Percentiles rank a stretch among this genome's conserved stretches.
These are phyloP conservation scores for Drosophila limbata DNA, from an alignment of 2,888 invertebrate species.

Conservation along the genomic window DNA sequence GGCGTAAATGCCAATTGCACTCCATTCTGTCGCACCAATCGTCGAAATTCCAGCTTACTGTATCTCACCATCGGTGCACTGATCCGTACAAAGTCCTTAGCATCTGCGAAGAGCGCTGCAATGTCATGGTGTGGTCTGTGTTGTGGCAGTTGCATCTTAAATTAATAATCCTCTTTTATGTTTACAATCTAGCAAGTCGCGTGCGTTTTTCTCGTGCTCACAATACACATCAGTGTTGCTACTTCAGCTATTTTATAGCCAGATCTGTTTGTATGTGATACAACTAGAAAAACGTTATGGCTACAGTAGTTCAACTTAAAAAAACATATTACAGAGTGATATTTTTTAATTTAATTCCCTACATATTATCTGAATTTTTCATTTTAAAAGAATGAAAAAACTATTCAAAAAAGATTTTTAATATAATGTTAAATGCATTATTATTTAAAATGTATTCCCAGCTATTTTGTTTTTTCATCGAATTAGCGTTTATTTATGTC, in stretches of 20 bases:
- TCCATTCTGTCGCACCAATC: conserved; percentile 91
- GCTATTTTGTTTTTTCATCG: too few species aligned
- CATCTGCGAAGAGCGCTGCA: conserved; percentile 88
- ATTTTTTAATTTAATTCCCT: too few species aligned
- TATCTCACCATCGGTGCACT: conserved; percentile 97
- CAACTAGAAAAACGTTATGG: neutral
- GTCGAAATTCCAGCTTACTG: conserved; percentile 89
- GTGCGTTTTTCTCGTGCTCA: conserved; percentile 1
- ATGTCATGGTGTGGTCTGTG: conserved; percentile 85
- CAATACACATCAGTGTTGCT: neutral
- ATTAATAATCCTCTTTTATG: neutral
- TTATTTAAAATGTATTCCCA: too few species aligned
- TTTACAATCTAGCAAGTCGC: conserved; percentile 15
- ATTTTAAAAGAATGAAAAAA: too few species aligned
- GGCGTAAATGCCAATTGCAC: conserved; percentile 97
- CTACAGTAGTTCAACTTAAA: too few species aligned
- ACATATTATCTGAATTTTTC: too few species aligned
- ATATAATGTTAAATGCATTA: too few species aligned
- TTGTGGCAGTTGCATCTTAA: conserved; percentile 54
- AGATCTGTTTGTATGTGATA: neutral
- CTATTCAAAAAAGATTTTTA: too few species aligned
- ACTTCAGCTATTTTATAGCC: neutral
- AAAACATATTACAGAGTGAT: too few species aligned
- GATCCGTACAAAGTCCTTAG: conserved; percentile 87
- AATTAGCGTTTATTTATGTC: neutral